Percentiles rank a stretch among this genome's conserved stretches.
phyloP scores from a whole-genome alignment of 2,888 invertebrate genomes.

The Sphaerophoria rueppellii region DNA sequence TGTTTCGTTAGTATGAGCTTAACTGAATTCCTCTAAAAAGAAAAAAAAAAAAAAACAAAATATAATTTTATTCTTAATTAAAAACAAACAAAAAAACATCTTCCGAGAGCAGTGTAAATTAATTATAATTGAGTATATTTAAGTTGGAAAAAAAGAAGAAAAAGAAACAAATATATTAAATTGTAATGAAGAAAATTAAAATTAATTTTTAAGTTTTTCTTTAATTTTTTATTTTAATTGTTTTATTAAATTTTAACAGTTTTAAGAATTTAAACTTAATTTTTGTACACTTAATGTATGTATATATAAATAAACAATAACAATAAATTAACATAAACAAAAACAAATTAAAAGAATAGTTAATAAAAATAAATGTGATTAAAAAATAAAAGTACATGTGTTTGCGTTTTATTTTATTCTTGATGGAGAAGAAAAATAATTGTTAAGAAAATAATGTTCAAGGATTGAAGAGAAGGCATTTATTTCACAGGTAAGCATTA shows the following conservation, averaged over 20 bases:
- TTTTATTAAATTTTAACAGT: constrained; percentile 37
- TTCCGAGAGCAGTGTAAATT: constrained; percentile 29
- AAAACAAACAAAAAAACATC: neutral
- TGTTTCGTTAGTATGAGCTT: constrained; percentile 3
- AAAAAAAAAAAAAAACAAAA: constrained; percentile 15
- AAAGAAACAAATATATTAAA: neutral
- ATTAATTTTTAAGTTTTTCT: neutral
- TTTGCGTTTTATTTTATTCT: neutral
- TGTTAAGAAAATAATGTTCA: too few species aligned
- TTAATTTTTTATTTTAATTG: constrained; percentile 27
- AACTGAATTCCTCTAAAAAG: constrained; percentile 39
- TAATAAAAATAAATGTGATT: constrained; percentile 63
- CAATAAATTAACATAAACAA: constrained; percentile 7
- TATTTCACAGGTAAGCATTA: too few species aligned
- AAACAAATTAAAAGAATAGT: constrained; percentile 29
- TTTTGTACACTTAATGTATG: constrained; percentile 71
- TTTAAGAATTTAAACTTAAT: constrained; percentile 50
- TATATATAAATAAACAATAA: constrained; percentile 48
- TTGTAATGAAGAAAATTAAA: constrained; percentile 12
- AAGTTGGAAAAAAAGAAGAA: constrained; percentile 7
- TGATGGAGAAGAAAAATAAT: too few species aligned
- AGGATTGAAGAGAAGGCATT: too few species aligned
- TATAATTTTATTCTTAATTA: constrained; percentile 22
- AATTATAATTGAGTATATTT: constrained; percentile 46
- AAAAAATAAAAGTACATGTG: constrained; percentile 20